Percentiles rank a stretch among this genome's conserved stretches.
Conservation (phyloP, 2,888 invertebrate genomes). For the Oxyteleia sp. region DNA sequence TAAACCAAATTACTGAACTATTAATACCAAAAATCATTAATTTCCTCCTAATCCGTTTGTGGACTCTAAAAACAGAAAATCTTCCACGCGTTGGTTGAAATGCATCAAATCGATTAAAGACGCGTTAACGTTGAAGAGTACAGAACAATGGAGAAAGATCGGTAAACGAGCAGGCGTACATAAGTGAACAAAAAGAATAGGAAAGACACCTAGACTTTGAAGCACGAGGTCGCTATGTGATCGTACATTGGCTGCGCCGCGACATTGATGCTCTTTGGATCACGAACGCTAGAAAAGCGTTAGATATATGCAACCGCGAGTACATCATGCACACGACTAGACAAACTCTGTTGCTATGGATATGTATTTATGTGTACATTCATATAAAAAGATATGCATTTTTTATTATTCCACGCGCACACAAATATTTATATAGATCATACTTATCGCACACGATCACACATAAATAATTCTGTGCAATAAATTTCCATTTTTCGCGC, state of each 20-base stretch:
- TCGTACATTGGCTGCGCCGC: conserved; percentile 68
- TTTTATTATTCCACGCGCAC: background rate
- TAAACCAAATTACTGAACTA: conserved; percentile 8
- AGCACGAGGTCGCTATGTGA: conserved; percentile 73
- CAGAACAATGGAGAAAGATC: conserved; percentile 69
- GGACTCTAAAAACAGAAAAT: conserved; percentile 23
- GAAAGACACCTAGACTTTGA: conserved; percentile 74
- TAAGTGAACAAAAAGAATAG: conserved; percentile 56
- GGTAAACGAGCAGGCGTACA: conserved; percentile 55
- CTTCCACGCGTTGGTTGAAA: conserved; percentile 11
- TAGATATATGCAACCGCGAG: conserved; percentile 46
- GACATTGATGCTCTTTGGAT: conserved; percentile 72
- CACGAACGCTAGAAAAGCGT: conserved; percentile 63
- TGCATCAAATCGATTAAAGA: conserved; percentile 45
- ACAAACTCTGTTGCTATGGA: conserved; percentile 50
- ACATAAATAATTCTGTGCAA: background rate
- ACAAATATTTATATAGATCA: too few species aligned
- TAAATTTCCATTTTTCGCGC: background rate
- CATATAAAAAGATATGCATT: background rate
- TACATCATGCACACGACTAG: conserved; percentile 53
- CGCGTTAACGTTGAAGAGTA: conserved; percentile 43
- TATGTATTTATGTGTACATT: conserved; percentile 14
- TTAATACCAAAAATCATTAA: conserved; percentile 32
- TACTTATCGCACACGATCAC: too few species aligned
- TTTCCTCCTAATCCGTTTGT: background rate